These are phyloP conservation scores for Luperina testacea DNA, from an alignment of 2,888 invertebrate species.

Conservation along the genomic window DNA sequence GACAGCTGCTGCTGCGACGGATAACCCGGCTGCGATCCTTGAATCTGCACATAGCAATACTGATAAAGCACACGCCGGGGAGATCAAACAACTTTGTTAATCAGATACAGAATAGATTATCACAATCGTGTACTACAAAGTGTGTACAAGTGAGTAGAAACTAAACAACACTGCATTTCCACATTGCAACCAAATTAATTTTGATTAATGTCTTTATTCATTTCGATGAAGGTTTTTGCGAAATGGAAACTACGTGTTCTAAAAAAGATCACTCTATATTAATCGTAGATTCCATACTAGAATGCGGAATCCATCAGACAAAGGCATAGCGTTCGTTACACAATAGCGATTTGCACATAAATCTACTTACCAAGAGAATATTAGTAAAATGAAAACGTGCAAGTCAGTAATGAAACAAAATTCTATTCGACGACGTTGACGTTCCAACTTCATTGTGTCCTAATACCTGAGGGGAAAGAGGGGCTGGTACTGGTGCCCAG, in stretches of 20 bases:
- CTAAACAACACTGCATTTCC: slow-evolving; percentile 39
- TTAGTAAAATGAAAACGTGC: slow-evolving; percentile 68
- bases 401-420: slow-evolving; percentile 69
- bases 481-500: slow-evolving; percentile 88
- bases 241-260: slow-evolving; percentile 33
- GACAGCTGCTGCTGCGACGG: slow-evolving; percentile 73
- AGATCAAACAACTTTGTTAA: slow-evolving; percentile 22
- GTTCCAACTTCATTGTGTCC: slow-evolving; percentile 64
- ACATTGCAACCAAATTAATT: slow-evolving; percentile 42
- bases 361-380: slow-evolving; percentile 44
- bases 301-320: slow-evolving; percentile 33
- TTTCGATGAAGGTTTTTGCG: slow-evolving; percentile 11
- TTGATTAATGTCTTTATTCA: slow-evolving; percentile 20
- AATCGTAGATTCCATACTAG: slow-evolving; percentile 33
- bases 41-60: slow-evolving; percentile 61
- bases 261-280: slow-evolving; percentile 47
- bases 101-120: slow-evolving; percentile 49
- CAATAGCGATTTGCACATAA: slow-evolving; percentile 60
- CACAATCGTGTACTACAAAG: slow-evolving; percentile 41
- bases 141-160: slow-evolving; percentile 50
- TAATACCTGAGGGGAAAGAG: slow-evolving; percentile 87
- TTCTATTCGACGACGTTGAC: slow-evolving; percentile 69
- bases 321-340: slow-evolving; percentile 62
- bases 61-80: slow-evolving; percentile 13
- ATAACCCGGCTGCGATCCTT: slow-evolving; percentile 71